phyloP scores from a whole-genome alignment of 1,140 invertebrate species.

The Drosophila setifemur region DNA sequence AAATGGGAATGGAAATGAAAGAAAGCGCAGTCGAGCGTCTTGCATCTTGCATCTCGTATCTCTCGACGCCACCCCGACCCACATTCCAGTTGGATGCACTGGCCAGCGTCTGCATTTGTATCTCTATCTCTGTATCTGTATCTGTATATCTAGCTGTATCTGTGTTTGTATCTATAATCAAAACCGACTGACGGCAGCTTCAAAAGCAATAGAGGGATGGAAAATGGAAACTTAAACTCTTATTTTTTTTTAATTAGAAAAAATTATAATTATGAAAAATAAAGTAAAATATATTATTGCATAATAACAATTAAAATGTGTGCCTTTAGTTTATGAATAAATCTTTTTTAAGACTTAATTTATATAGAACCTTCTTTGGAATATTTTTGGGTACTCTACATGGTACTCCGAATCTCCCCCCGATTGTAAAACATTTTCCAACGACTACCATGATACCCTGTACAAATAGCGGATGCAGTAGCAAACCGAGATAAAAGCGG shows the following conservation, averaged over 20 bases:
- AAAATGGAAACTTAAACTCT: too few species aligned
- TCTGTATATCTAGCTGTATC: conserved; percentile 1
- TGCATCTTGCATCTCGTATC: background rate
- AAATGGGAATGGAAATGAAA: conserved; percentile 13
- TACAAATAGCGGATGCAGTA: conserved; percentile 18
- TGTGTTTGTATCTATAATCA: background rate
- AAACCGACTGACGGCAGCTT: conserved; percentile 19
- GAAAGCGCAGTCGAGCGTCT: conserved; percentile 53
- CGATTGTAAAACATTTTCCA: too few species aligned
- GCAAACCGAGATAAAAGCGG: conserved; percentile 1
- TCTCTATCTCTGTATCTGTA: conserved; percentile 10
- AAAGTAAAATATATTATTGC: too few species aligned
- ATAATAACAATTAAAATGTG: too few species aligned
- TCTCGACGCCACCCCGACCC: conserved; percentile 9
- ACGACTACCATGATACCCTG: background rate
- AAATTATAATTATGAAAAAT: too few species aligned
- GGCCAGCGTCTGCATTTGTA: conserved; percentile 1
- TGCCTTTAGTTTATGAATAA: too few species aligned
- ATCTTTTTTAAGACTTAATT: too few species aligned
- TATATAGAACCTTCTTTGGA: too few species aligned
- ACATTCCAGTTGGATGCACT: conserved; percentile 39
- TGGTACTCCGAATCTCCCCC: too few species aligned
- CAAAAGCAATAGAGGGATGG: too few species aligned
- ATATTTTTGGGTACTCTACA: too few species aligned
- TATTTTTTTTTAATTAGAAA: too few species aligned